Base-by-base conservation (phyloP, 2,113 vertebrate genomes). In the Erpornis zantholeuca region DNA sequence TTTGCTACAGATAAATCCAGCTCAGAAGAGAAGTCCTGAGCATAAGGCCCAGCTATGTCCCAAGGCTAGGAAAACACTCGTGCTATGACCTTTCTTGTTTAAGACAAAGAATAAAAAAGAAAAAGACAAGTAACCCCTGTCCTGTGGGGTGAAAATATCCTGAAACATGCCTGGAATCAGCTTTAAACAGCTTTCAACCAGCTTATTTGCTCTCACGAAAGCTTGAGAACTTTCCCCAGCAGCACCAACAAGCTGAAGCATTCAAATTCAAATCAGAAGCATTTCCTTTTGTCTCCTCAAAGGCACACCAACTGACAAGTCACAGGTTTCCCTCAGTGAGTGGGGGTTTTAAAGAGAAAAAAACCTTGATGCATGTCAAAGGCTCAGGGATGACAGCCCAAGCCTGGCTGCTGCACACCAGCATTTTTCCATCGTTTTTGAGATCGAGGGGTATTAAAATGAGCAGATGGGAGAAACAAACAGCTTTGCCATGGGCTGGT, bases 221-320 rank as follows among this genome's bases (percentile, higher is more conserved):
- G 82, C 45, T 56, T 68, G 44, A 93, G n/a, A 33, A 52, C 68
- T 85, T 78, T 69, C 42, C 36, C 19, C 45, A 86, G 86, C 31
- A 73, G 45, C 69, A 75, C 17, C 44, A 81, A 60, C n/a, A 12
- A 85, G 52, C 73, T 80, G 73, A 69, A 63, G 66, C 61, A 85
- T 86, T 92, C 83, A 83, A 61, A 94, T 92, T 86, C 89, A 95
- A 83, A 91, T 84, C 18, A 45, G 35, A 75, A 92, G 38, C 42
- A 25, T 31, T 53, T 36, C 15, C 45, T 82, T 92, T 82, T 86
- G 69, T 88, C 88, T 85, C 7, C 45, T 89, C 73, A 65, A 82
- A 82, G 29, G 50, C 88, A 71, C 38, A 40, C n/a, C 44, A 75
- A 70, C 91, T 78, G 91, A 52, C 68, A 82, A 92, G 63, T 33